Conservation (phyloP, 2,797 vertebrate genomes). For the Morelia viridis region DNA sequence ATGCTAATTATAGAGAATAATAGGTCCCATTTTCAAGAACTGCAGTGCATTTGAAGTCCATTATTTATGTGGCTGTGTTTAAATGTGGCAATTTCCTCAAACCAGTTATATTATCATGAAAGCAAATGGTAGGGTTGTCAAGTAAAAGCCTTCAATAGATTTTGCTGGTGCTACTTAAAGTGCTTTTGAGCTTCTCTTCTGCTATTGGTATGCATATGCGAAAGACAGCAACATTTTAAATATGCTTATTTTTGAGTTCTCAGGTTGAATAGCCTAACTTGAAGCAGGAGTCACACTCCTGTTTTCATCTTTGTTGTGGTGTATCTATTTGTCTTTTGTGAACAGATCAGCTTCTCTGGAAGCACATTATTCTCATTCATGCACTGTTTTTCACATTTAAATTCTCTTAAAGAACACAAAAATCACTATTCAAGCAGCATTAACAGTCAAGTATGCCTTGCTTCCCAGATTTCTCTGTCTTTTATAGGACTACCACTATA, state of each 20-base stretch:
- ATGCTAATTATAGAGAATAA: conserved; percentile 72
- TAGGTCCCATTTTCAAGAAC: conserved; percentile 67
- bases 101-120: conserved; percentile 40
- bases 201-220: not conserved
- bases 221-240: not conserved
- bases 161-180: not conserved
- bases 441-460: not conserved
- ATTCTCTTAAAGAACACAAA: not conserved
- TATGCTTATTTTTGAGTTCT: not conserved
- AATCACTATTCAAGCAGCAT: not conserved
- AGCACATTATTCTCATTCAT: not conserved
- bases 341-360: not conserved
- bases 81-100: conserved; percentile 53
- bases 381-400: not conserved
- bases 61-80: conserved; percentile 62
- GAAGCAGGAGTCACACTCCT: not conserved
- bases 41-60: conserved; percentile 58
- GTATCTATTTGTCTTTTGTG: not conserved
- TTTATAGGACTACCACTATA: not conserved
- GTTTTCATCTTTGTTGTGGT: not conserved
- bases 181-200: not conserved
- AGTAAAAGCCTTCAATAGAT: conserved; percentile 5
- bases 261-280: not conserved
- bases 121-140: conserved; percentile 41
- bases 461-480: not conserved